Base-by-base conservation (phyloP, 2,888 invertebrate genomes). In the Embidobia sp. region DNA sequence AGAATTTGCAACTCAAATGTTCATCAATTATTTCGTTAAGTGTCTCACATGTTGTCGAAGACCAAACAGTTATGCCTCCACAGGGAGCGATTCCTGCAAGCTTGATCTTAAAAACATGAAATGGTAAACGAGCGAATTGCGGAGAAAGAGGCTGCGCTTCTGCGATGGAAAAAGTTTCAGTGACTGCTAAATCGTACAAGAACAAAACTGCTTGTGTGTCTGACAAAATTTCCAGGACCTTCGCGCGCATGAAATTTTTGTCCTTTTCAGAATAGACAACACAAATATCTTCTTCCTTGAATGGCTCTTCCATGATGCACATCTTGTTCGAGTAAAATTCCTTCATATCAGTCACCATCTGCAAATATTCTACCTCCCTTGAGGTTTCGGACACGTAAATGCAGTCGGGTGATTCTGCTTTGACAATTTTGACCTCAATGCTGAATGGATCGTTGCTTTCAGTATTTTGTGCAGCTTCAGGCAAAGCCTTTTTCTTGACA, bases 31-130 rank as follows among this genome's bases (percentile, higher is more conserved):
- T 88, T 8, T 92, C 91, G 40, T 90, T 90, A 0, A 95, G 90
- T 78, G 90, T 92, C 77, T 94, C 92, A 19, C 92, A 92, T 0
- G 95, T 92, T 0, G 92, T 83, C 0, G 90, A 90, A 0, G 93
- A 92, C 94, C 94, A 94, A 16, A 90, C 91, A 0, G 81, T 79
- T 1, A 91, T 90, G 0, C 92, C 93, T 0, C 94, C 94, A 0
- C 94, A 94, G 0, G 96, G 94, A 16, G 90, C 88, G 6, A 96
- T 91, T 13, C 94, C 94, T 1, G 92, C 92, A 49, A 97, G 86
- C 84, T 94, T 93, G 76, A 96, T 94, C 79, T 92, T 92, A 15
- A 93, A 90, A 0, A 93, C 93, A 0, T 92, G 92, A 69, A 93
- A 92, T 0, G 92, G 91, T 0, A 92, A 87, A 0, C 87, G 85